A percentile compares a stretch with the other conserved stretches of the same genome.
These are phyloP conservation scores for Chrysotoxum bicinctum DNA, from an alignment of 2,888 invertebrate genomes.

Conservation along the genomic window DNA sequence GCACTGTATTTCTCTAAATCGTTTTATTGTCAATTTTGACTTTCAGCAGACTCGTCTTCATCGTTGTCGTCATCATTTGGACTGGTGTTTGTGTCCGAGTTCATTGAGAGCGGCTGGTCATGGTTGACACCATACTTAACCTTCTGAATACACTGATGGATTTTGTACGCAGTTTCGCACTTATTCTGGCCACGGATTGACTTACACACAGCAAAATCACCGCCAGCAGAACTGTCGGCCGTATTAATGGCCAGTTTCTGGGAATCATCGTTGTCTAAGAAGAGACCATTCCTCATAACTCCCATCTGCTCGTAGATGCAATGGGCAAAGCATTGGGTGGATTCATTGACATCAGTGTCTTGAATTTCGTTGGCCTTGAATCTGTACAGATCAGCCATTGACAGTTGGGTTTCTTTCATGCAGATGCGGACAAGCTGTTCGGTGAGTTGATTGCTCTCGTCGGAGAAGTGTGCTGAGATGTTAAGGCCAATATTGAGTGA, in stretches of 20 bases:
- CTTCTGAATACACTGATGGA: constrained; percentile 76
- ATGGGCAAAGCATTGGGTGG: constrained; percentile 77
- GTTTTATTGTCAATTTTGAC: constrained; percentile 41
- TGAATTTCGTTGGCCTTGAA: constrained; percentile 70
- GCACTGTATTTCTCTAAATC: not conserved
- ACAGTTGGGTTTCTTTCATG: constrained; percentile 77
- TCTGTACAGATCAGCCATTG: constrained; percentile 77
- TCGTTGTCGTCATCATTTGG: constrained; percentile 11
- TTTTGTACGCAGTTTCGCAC: constrained; percentile 77
- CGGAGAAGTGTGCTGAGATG: constrained; percentile 47
- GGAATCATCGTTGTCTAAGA: constrained; percentile 75
- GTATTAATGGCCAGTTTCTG: constrained; percentile 70
- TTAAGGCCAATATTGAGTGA: constrained; percentile 47
- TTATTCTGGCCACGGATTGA: constrained; percentile 74
- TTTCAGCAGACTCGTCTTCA: constrained; percentile 50
- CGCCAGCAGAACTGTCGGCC: constrained; percentile 41
- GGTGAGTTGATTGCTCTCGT: constrained; percentile 49
- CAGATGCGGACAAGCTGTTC: constrained; percentile 76
- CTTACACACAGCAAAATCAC: constrained; percentile 42
- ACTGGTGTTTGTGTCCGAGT: constrained; percentile 26
- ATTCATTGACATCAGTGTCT: constrained; percentile 74
- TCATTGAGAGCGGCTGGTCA: constrained; percentile 16
- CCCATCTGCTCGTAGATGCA: constrained; percentile 77
- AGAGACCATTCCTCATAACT: constrained; percentile 75
- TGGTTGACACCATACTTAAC: constrained; percentile 33